Evolutionary conservation across 2,113 vertebrate genomes (phyloP), one percentile per base, ranked within the genome.

Genomic region (Ranitomeya variabilis): DNA sequence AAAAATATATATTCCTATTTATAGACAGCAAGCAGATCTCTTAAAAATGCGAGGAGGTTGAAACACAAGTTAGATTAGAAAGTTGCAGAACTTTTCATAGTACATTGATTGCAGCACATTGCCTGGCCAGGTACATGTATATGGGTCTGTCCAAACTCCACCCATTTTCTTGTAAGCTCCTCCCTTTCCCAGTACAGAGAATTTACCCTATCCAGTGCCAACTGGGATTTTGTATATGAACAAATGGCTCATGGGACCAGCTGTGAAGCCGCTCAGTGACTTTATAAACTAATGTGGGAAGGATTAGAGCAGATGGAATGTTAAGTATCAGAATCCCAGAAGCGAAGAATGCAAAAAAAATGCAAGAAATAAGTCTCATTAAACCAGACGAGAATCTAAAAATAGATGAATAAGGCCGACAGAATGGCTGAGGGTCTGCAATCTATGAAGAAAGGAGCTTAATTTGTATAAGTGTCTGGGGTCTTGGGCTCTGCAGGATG

Each of bases 241-340:
- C 2, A 18, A 74, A 26, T 19, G 71, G 45, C 71, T 23, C 9
- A 18, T 51, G 71, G 71, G 71, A 51, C 1, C 69, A 14, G 19
- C 37, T 8, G 31, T 9, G 7, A 67, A 67, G 21, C 21, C 21
- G 19, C 64, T 45, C 15, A 6, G 14, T 31, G 26, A 23, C 26
- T 31, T 7, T 71, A 26, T 45, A 45, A 45, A 45, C 37, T 45
- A 69, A n/a, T 2, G 9, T 11, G 67, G 1, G 19, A 2, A 1
- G 23, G 51, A 67, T 80, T 80, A 69, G 7, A 59, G 77, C 23
- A 9, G 23, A 14, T 3, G 86, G 85, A 80, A 87, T 87, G 76
- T 87, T 80, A 87, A 87, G 86, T 87, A 80, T 80, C 19, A 15
- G 37, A 66, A 54, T 86, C 51, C 73, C 31, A 80, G 74, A 62